Percentiles rank a stretch among this genome's conserved stretches.
Conservation (phyloP, 2,113 vertebrate species). For the Pleuronectes platessa region DNA sequence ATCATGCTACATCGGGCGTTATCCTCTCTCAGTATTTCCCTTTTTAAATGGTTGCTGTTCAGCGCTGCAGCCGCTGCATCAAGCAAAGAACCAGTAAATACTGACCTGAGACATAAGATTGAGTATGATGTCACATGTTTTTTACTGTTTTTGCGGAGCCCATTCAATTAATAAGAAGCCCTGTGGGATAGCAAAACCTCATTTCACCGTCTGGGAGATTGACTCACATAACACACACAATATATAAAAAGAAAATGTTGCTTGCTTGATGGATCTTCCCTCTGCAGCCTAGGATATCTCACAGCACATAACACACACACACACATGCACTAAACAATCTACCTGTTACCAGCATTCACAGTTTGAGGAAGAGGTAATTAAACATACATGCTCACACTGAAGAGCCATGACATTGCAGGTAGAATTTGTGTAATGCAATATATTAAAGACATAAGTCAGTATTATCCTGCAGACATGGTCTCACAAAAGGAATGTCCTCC, state of each 20-base stretch:
- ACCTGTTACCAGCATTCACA: neutral
- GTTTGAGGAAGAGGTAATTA: neutral
- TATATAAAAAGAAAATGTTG: slow-evolving; percentile 7
- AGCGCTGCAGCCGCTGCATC: neutral
- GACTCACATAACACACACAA: slow-evolving; percentile 17
- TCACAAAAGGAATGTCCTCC: too few relatives aligned
- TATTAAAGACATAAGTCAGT: too few relatives aligned
- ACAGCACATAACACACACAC: neutral
- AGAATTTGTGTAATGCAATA: too few relatives aligned
- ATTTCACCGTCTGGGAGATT: slow-evolving; percentile 27
- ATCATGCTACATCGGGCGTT: neutral
- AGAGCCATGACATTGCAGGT: too few relatives aligned
- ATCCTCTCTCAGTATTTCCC: neutral
- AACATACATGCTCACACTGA: neutral
- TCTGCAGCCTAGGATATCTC: neutral
- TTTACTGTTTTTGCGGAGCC: neutral
- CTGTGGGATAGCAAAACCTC: slow-evolving; percentile 9
- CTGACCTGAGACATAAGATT: neutral
- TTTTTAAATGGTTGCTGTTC: neutral
- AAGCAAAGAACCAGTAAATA: slow-evolving; percentile 19
- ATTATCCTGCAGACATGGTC: too few relatives aligned
- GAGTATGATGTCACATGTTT: slow-evolving; percentile 33
- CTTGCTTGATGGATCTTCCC: neutral
- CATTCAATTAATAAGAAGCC: neutral
- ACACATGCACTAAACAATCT: neutral